These are phyloP conservation scores for Pagrus major DNA, from an alignment of 2,113 vertebrate species.

Conservation along the genomic window DNA sequence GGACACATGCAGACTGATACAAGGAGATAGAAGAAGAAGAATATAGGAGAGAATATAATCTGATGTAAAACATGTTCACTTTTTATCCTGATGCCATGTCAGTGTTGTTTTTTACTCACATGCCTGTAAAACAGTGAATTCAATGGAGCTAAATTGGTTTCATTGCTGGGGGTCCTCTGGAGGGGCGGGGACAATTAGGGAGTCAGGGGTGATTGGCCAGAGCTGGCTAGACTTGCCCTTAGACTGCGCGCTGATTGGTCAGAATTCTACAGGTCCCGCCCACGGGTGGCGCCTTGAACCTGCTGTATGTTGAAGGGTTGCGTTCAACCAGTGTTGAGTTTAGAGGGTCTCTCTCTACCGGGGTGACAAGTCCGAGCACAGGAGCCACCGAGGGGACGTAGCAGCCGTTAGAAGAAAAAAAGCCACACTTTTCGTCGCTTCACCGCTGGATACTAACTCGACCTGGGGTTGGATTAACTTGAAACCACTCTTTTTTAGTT, in stretches of 20 bases:
- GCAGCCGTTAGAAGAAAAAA: conserved; percentile 19
- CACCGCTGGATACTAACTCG: conserved; percentile 72
- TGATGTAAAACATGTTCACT: background rate
- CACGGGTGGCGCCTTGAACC: conserved; percentile 69
- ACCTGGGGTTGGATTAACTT: conserved; percentile 81
- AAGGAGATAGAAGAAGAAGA: too few species aligned
- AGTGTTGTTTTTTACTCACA: conserved; percentile 8
- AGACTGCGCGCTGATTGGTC: conserved; percentile 69
- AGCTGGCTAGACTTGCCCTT: background rate
- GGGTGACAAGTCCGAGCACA: conserved; percentile 51
- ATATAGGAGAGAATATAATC: background rate
- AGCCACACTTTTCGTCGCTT: conserved; percentile 50
- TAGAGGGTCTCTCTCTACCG: conserved; percentile 77
- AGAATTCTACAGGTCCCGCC: conserved; percentile 50
- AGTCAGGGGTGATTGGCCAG: conserved; percentile 69
- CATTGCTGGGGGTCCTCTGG: conserved; percentile 33
- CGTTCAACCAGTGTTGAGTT: conserved; percentile 69
- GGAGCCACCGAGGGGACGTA: conserved; percentile 29
- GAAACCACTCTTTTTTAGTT: conserved; percentile 69
- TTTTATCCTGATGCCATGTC: background rate
- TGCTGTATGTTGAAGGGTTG: conserved; percentile 79
- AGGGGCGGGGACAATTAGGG: conserved; percentile 41
- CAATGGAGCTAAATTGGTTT: conserved; percentile 14
- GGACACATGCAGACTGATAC: background rate
- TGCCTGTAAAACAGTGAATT: conserved; percentile 7